phyloP scores from a whole-genome alignment of 2,888 invertebrate species.

The Adineta ricciae region DNA sequence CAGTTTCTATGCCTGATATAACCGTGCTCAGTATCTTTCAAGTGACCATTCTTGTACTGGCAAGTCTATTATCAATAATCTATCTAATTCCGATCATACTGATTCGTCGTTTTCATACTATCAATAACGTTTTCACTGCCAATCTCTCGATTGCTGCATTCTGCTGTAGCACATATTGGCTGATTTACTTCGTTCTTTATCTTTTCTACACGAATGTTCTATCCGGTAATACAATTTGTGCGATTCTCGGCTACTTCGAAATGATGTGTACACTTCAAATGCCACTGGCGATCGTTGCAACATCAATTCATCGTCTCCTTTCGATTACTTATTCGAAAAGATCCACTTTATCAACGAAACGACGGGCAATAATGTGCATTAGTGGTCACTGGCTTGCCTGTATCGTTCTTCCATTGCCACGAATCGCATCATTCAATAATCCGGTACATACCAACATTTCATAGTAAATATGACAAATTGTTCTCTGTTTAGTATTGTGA shows the following conservation, averaged over 20 bases:
- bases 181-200: no score
- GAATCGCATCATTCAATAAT: neutral
- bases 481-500: neutral
- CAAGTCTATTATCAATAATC: neutral
- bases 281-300: neutral
- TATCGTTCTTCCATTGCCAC: neutral
- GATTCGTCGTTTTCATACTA: neutral
- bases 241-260: neutral
- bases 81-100: neutral
- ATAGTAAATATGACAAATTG: no score
- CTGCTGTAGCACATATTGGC: neutral
- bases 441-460: neutral
- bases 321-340: neutral
- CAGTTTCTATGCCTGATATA: neutral
- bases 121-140: neutral
- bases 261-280: neutral
- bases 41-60: neutral
- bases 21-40: neutral
- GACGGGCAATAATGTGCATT: neutral
- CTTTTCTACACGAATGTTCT: neutral
- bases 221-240: neutral
- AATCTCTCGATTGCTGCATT: neutral
- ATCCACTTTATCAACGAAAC: neutral
- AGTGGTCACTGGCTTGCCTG: neutral
- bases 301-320: neutral